Base-by-base conservation (phyloP, 2,888 invertebrate genomes). In the Stenodera caucasica region DNA sequence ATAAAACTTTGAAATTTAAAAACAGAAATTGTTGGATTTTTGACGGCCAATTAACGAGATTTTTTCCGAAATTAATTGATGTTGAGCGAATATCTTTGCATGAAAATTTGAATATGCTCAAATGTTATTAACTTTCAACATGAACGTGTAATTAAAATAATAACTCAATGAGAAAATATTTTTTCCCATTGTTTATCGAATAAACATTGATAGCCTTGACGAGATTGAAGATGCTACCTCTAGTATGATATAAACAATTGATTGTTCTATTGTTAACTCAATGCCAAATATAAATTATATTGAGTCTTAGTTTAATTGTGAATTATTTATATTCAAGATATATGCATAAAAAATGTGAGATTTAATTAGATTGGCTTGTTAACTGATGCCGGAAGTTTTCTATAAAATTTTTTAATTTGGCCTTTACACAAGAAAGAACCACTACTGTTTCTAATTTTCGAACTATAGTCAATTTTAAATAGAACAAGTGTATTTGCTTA, bases 221-320 rank as follows among this genome's bases (percentile, higher is more conserved):
- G 15, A 7, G 11, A 45, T 45, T 15, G 8, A 12, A 45, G 45
- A 45, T 45, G 45, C 21, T 45, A 21, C 45, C 11, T 21, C 9
- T 18, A 12, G 9, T 21, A 11, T 18, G 18, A 40, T 40, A 4
- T 11, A 18, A 40, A 4, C 18, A 15, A 14, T 9, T 45, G 12
- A 45, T 45, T 45, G 45, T 45, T 45, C 11, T 45, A 45, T 45
- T 18, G 45, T 45, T 45, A 21, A 21, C 11, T 45, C 45, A 45
- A 45, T 45, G 21, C 45, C 21, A 45, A 4, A 2, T 18, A 21
- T 45, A 45, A 40, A 40, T 14, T 40, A 9, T 40, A 40, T 9
- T 11, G 9, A 11, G 11, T 32, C 9, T 7, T 8, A 32, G 2
- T 32, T 32, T 32, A 11, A 11, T 32, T 8, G 32, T 7, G 32